Evolutionary conservation across 1,140 invertebrate species (phyloP), one percentile per base, ranked within the genome.

Genomic region (Drosophila pallidifrons): DNA sequence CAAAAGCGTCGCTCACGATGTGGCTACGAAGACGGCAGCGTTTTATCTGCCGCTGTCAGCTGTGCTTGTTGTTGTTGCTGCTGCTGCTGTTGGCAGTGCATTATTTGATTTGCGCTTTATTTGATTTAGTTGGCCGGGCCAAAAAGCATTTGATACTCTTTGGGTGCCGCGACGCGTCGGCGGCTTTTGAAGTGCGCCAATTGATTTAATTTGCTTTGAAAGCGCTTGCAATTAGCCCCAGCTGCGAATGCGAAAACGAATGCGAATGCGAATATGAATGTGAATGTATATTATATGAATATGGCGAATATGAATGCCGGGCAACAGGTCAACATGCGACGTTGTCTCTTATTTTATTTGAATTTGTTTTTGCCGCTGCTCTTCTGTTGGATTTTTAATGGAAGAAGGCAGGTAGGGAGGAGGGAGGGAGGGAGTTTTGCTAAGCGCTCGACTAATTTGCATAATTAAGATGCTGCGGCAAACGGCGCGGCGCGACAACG

Each of bases 121-220:
- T 89, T 81, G 67, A 73, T 73, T 89, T 85, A 58, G 74, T 60
- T 81, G 67, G 64, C 67, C 63, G 43, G 46, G 11, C 55, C 59
- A 43, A 41, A 52, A 59, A 51, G 41, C 55, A 59, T 67, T 67
- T 69, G 65, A 81, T 77, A 73, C 15, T 8, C 3, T 20, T 8
- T 65, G 20, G 30, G 35, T 32, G 10, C 38, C 28, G 11, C 58
- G 41, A 8, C 47, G 41, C 61, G 46, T 43, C 51, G 75, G 76
- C 77, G 52, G 66, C 81, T 67, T 45, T 83, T 82, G 82, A 81
- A 81, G 77, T 68, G 69, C 68, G 49, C 59, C 82, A 80, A 88
- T 80, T 88, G 83, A 88, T 88, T 87, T 88, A 70, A 82, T 87
- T 79, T 77, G 76, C 69, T 75, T 47, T 63, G 74, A 81, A 81